Base-by-base conservation (phyloP, 2,888 invertebrate species). In the Seira ritae region DNA sequence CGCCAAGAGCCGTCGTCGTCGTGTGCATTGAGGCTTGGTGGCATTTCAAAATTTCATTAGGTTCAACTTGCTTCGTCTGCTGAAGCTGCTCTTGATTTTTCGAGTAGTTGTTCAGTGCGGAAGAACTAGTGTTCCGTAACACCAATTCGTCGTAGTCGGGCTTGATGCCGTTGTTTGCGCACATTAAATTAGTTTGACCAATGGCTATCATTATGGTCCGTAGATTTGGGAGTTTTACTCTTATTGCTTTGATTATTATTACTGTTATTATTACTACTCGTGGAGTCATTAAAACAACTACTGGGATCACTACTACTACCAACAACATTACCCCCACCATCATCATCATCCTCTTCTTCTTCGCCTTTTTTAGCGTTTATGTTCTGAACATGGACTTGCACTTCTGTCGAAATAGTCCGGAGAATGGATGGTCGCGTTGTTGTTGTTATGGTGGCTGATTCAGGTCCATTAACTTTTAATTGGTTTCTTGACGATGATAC, bases 391-490 rank as follows among this genome's bases (percentile, higher is more conserved):
- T 88, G 88, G 68, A 88, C 87, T 80, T 88, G 85, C 66, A 87
- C 88, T 85, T 87, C 81, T 4, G 88, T 87, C 20, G 88, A 87
- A 80, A 87, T 87, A 17, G 85, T 88, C 69, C 85, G 87, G 15
- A 85, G 79, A 31, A 85, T 85, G 66, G 83, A 82, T 65, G 77
- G 72, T 20, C 65, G 71, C 12, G 42, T 23, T 19, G 71, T 31
- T 67, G 12, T n/a, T 42, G 55, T 67, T n/a, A n/a, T n/a, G 8
- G 42, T 37, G 12, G 24, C 31, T 31, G 76, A 70, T 50, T 76
- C 73, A 31, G 76, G 73, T 22, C 70, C 77, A 76, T 84, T 80
- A 68, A 76, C 37, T 70, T 72, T 80, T 74, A 84, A 76, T 80
- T 77, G 80, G 76, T 69, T 80, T 72, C 69, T 76, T 24, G 80